Conservation (phyloP, 2,113 vertebrate genomes). For the Clarias batrachus region DNA sequence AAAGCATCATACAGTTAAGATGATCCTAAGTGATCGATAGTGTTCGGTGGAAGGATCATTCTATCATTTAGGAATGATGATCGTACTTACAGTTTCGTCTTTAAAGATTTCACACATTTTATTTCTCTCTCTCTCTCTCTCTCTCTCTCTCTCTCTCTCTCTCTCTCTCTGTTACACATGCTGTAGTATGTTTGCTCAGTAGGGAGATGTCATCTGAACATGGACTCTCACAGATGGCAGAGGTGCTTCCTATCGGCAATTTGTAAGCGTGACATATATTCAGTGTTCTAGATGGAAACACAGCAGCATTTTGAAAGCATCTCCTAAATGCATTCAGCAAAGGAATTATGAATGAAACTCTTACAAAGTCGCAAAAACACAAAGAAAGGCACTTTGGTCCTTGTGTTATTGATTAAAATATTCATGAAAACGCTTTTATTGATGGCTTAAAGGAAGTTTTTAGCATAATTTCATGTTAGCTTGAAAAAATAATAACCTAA, state of each 20-base stretch:
- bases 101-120: not conserved
- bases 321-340: not conserved
- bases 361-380: not conserved
- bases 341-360: not conserved
- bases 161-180: not conserved
- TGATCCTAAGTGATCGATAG: not conserved
- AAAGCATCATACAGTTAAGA: not conserved
- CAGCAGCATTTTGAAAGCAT: not conserved
- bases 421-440: not conserved
- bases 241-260: not conserved
- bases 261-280: not conserved
- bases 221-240: not conserved
- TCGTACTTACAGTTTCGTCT: not conserved
- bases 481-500: not conserved
- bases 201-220: not conserved
- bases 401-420: not conserved
- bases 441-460: not conserved
- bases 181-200: not conserved
- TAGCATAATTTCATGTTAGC: not conserved
- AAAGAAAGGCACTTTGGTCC: not conserved
- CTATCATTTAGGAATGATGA: not conserved
- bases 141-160: not conserved
- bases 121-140: not conserved
- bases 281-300: not conserved
- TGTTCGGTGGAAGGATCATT: not conserved